Conservation (phyloP, 2,888 invertebrate genomes). For the Crematogaster levior region DNA sequence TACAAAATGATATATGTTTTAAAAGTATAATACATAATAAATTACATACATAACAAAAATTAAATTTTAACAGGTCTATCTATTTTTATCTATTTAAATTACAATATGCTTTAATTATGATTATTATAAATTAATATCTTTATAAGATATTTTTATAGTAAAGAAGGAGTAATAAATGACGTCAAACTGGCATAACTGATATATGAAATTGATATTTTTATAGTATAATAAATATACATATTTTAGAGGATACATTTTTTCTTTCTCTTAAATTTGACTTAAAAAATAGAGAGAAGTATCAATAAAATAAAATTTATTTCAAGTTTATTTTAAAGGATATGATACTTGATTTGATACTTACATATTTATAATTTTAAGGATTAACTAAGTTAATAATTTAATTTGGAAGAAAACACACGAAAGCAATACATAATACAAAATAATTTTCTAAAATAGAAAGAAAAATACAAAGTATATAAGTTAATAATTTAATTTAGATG, state of each 20-base stretch:
- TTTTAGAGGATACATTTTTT: neutral
- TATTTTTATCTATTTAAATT: neutral
- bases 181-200: too few relatives aligned
- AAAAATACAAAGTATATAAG: too few relatives aligned
- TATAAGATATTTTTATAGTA: too few relatives aligned
- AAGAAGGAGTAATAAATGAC: too few relatives aligned
- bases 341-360: too few relatives aligned
- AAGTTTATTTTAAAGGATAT: too few relatives aligned
- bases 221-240: neutral
- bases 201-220: too few relatives aligned
- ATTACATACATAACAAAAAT: neutral
- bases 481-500: constrained; percentile 8
- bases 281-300: neutral
- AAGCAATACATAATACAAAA: too few relatives aligned
- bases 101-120: neutral
- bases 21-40: neutral
- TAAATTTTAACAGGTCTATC: neutral
- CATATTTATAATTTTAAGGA: neutral
- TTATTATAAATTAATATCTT: neutral
- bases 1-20: neutral
- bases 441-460: too few relatives aligned
- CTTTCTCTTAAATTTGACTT: neutral
- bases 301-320: constrained; percentile 14
- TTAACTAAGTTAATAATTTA: neutral
- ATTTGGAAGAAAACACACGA: too few relatives aligned